Percentiles rank a stretch among this genome's conserved stretches.
Conservation (phyloP, 2,113 vertebrate genomes). For the Seriola quinqueradiata region DNA sequence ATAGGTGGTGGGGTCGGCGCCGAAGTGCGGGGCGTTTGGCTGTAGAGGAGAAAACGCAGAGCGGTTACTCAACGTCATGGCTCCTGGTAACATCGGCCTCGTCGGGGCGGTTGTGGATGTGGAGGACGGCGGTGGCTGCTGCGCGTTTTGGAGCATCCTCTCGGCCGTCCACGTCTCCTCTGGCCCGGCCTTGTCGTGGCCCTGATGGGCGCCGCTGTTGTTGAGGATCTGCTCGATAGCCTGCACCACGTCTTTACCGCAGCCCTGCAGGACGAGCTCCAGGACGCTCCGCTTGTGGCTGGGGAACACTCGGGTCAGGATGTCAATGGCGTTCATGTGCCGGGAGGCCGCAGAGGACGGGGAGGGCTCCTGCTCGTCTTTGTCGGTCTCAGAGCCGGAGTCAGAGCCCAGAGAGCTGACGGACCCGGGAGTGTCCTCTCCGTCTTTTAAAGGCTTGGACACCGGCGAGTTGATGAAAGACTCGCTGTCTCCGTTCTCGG, state of each 20-base stretch:
- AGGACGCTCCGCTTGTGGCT: slow-evolving; percentile 96
- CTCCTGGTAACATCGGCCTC: slow-evolving; percentile 92
- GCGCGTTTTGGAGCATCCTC: slow-evolving; percentile 85
- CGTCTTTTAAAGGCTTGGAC: slow-evolving; percentile 89
- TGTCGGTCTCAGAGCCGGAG: slow-evolving; percentile 95
- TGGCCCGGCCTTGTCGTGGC: slow-evolving; percentile 65
- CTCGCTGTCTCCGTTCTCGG: slow-evolving; percentile 95
- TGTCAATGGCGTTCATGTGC: slow-evolving; percentile 98
- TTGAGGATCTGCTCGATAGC: slow-evolving; percentile 99
- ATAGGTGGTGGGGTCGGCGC: slow-evolving; percentile 91
- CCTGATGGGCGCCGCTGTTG: slow-evolving; percentile 85
- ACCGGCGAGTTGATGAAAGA: slow-evolving; percentile 92
- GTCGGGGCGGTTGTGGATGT: slow-evolving; percentile 69
- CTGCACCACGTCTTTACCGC: slow-evolving; percentile 98
- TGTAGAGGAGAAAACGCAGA: slow-evolving; percentile 98
- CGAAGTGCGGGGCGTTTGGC: slow-evolving; percentile 95
- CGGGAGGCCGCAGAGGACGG: slow-evolving; percentile 86
- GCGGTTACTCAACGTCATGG: slow-evolving; percentile 95
- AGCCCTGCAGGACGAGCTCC: slow-evolving; percentile 97
- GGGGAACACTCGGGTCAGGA: slow-evolving; percentile 96
- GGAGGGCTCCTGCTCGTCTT: slow-evolving; percentile 92
- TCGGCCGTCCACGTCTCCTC: slow-evolving; percentile 92
- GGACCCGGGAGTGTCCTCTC: slow-evolving; percentile 90
- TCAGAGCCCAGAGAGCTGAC: slow-evolving; percentile 95
- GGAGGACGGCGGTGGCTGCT: slow-evolving; percentile 82